Conservation (phyloP, 2,888 invertebrate genomes). For the Ophraella communa region DNA sequence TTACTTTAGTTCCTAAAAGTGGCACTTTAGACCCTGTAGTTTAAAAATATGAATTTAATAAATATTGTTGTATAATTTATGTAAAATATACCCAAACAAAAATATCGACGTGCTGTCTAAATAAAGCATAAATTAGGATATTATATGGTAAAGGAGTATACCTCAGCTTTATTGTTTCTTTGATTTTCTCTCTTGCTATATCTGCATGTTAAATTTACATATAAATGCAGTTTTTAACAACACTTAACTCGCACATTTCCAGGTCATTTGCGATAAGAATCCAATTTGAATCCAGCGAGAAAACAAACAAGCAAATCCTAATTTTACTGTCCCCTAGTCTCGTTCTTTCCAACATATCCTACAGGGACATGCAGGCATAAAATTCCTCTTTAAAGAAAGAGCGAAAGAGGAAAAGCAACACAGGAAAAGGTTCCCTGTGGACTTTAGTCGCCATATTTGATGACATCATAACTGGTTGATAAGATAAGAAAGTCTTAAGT, state of each 20-base stretch:
- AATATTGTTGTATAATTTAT: no score
- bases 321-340: constrained; percentile 2
- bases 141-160: no score
- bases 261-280: constrained; percentile 24
- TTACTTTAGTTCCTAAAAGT: no score
- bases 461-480: constrained; percentile 58
- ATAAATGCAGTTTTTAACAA: constrained; percentile 8
- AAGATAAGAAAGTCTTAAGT: constrained; percentile 59
- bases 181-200: no score
- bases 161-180: no score
- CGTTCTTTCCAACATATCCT: neutral
- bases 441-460: constrained; percentile 55
- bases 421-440: constrained; percentile 42
- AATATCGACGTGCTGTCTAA: no score
- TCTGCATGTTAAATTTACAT: constrained; percentile 7
- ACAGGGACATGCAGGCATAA: constrained; percentile 18
- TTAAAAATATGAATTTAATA: no score
- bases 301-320: constrained; percentile 23
- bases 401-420: constrained; percentile 24
- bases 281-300: constrained; percentile 16
- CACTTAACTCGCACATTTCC: constrained; percentile 8
- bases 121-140: no score
- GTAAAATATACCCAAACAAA: no score
- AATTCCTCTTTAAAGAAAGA: constrained; percentile 22
- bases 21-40: no score